These are phyloP conservation scores for Oreotrochilus melanogaster DNA, from an alignment of 2,113 vertebrate genomes.

Conservation along the genomic window DNA sequence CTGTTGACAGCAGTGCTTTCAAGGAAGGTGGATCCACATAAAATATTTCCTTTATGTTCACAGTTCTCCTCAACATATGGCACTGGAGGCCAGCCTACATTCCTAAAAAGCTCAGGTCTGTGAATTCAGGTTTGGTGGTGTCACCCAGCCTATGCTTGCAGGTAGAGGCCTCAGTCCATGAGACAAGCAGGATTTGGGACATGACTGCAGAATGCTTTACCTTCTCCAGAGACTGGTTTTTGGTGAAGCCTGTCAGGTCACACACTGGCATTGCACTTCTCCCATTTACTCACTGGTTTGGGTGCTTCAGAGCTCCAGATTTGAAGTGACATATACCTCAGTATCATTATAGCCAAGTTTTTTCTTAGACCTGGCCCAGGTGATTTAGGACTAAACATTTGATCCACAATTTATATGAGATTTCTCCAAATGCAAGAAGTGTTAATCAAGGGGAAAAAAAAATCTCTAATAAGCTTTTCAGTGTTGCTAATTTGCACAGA, in stretches of 20 bases:
- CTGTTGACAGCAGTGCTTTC: not conserved
- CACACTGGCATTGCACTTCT: not conserved
- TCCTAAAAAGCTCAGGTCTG: not conserved
- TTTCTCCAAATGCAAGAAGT: not conserved
- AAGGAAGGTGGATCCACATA: not conserved
- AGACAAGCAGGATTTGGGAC: not conserved
- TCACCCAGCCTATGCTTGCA: not conserved
- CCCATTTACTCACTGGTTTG: not conserved
- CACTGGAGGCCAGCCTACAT: not conserved
- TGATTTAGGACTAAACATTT: not conserved
- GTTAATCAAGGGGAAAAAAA: not conserved
- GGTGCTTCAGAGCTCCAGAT: not conserved
- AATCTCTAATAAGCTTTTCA: constrained; percentile 22
- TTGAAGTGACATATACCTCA: not conserved
- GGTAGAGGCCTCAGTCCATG: not conserved
- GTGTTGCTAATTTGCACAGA: constrained; percentile 38
- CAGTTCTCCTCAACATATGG: not conserved
- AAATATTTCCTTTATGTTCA: not conserved
- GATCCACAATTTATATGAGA: not conserved
- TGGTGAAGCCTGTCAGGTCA: not conserved
- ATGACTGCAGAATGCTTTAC: not conserved
- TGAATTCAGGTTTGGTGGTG: not conserved
- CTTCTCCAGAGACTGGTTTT: not conserved
- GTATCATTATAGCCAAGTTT: not conserved
- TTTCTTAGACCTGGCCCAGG: not conserved